Conservation (phyloP, 92 coral and sea anemone species). For the Anthopleura xanthogrammica region DNA sequence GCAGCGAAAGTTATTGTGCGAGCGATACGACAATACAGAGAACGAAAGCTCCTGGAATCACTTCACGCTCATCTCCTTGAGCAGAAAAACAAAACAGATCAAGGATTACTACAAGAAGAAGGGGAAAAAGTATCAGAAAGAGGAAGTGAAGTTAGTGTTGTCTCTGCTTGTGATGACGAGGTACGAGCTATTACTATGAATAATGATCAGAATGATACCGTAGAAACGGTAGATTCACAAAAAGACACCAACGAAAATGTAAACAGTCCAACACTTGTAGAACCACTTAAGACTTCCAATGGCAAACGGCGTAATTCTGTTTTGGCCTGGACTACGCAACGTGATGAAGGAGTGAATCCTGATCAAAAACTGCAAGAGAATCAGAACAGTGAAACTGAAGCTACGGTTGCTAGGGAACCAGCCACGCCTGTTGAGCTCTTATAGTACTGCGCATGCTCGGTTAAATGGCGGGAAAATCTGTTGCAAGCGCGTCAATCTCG, state of each 20-base stretch:
- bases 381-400: not conserved
- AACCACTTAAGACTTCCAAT: not conserved
- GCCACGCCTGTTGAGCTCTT: not conserved
- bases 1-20: slow-evolving; percentile 79
- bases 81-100: slow-evolving; percentile 8
- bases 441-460: not conserved
- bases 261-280: not conserved
- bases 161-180: not conserved
- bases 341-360: not conserved
- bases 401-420: not conserved
- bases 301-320: not conserved
- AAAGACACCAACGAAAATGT: not conserved
- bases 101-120: slow-evolving; percentile 14
- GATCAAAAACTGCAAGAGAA: not conserved
- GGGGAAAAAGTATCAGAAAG: not conserved
- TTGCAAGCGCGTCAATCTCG: too few relatives aligned
- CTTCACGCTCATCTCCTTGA: slow-evolving; percentile 22
- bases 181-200: not conserved
- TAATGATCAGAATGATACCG: not conserved
- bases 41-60: slow-evolving; percentile 53
- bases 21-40: slow-evolving; percentile 68
- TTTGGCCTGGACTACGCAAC: not conserved
- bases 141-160: slow-evolving; percentile 27
- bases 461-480: too few relatives aligned
- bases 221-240: not conserved